These are phyloP conservation scores for Lasius platythorax DNA, from an alignment of 2,888 invertebrate species.

Conservation along the genomic window DNA sequence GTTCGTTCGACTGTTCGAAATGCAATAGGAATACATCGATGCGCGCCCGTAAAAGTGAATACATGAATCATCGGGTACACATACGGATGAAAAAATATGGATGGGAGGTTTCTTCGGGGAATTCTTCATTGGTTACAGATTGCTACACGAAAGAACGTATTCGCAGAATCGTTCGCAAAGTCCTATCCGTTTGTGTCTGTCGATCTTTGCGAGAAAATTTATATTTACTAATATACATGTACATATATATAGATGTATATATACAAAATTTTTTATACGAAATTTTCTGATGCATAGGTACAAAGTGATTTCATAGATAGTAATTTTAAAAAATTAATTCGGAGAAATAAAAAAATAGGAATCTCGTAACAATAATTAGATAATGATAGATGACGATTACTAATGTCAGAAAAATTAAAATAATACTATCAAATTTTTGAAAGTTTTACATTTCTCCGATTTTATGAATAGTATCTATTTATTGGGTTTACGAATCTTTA, in stretches of 20 bases:
- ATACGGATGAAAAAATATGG: conserved; percentile 13
- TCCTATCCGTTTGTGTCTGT: background rate
- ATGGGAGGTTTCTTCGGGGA: background rate
- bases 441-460: too few relatives aligned
- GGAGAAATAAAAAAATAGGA: background rate
- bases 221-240: background rate
- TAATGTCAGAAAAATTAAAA: background rate
- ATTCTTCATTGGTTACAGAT: conserved; percentile 4
- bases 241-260: background rate
- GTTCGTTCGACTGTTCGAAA: conserved; percentile 70
- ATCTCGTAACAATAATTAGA: background rate
- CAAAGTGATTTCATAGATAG: background rate
- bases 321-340: background rate
- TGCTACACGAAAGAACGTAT: background rate
- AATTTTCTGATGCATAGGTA: background rate
- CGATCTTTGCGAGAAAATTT: background rate
- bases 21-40: conserved; percentile 54
- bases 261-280: background rate
- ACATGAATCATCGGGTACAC: conserved; percentile 36
- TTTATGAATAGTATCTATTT: too few relatives aligned
- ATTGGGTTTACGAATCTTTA: background rate
- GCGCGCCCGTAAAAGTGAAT: conserved; percentile 59
- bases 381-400: background rate
- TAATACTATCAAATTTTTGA: background rate
- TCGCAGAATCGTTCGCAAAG: background rate